Conservation (phyloP, 1,140 invertebrate species). For the Drosophila parabipectinata region DNA sequence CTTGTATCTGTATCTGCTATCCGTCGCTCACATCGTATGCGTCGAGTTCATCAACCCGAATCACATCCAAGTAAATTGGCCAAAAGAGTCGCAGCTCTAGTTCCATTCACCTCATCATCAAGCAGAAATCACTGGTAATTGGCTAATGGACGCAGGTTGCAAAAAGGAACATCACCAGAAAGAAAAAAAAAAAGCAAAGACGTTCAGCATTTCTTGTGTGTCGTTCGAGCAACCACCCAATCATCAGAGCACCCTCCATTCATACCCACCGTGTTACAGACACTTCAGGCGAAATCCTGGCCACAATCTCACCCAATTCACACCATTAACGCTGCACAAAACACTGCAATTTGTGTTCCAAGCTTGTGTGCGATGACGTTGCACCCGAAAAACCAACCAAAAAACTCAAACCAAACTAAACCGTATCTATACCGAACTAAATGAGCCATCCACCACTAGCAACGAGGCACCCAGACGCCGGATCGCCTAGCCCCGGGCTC, state of each 20-base stretch:
- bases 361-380: conserved; percentile 50
- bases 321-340: conserved; percentile 43
- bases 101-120: conserved; percentile 63
- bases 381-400: conserved; percentile 28
- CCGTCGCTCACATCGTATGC: conserved; percentile 25
- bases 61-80: conserved; percentile 66
- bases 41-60: conserved; percentile 56
- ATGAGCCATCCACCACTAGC: conserved; percentile 57
- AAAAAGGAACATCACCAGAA: conserved; percentile 21
- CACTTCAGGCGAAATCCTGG: not conserved
- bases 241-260: conserved; percentile 16
- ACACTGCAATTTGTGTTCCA: conserved; percentile 43
- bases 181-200: conserved; percentile 13
- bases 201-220: conserved; percentile 34
- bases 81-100: conserved; percentile 30
- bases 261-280: conserved; percentile 19
- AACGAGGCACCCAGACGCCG: conserved; percentile 71
- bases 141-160: conserved; percentile 61
- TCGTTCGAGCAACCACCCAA: conserved; percentile 19
- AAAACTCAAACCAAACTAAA: conserved; percentile 35
- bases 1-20: conserved; percentile 29
- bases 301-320: conserved; percentile 7
- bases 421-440: conserved; percentile 41
- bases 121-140: conserved; percentile 74
- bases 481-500: conserved; percentile 58